Conservation (phyloP, 2,113 vertebrate genomes). For the Larimichthys crocea region DNA sequence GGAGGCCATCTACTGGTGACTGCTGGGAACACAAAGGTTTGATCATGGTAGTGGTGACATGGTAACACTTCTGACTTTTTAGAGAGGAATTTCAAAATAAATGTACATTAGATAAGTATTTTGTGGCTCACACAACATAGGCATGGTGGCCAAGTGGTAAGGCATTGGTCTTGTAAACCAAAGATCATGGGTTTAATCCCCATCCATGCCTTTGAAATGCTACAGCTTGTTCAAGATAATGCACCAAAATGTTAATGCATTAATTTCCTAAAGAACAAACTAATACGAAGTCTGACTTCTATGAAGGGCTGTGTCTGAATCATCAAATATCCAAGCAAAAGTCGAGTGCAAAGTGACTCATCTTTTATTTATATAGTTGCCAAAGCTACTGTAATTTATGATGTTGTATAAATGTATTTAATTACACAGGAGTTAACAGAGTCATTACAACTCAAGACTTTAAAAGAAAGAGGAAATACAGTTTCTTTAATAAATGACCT, state of each 20-base stretch:
- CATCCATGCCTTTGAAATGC: conserved; percentile 16
- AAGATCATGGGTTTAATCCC: conserved; percentile 5
- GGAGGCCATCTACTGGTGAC: conserved; percentile 64
- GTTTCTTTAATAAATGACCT: background rate
- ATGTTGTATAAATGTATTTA: no score
- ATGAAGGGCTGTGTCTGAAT: no score
- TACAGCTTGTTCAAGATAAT: no score
- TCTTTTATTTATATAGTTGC: background rate
- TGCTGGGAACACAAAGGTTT: conserved; percentile 1
- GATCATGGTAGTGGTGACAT: background rate
- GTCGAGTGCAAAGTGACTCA: background rate
- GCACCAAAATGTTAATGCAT: no score
- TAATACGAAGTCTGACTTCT: no score
- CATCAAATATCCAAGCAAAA: no score
- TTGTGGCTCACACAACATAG: background rate
- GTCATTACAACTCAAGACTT: background rate
- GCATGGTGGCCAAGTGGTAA: conserved; percentile 4
- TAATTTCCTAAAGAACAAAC: no score
- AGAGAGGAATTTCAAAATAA: background rate
- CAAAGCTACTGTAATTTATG: no score
- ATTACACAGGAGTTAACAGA: no score
- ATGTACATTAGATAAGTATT: background rate
- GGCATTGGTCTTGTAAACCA: conserved; percentile 14
- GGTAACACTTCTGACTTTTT: background rate
- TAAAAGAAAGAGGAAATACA: background rate